Conservation (phyloP, 1,140 invertebrate species). For the Aphelinus atriplicis region DNA sequence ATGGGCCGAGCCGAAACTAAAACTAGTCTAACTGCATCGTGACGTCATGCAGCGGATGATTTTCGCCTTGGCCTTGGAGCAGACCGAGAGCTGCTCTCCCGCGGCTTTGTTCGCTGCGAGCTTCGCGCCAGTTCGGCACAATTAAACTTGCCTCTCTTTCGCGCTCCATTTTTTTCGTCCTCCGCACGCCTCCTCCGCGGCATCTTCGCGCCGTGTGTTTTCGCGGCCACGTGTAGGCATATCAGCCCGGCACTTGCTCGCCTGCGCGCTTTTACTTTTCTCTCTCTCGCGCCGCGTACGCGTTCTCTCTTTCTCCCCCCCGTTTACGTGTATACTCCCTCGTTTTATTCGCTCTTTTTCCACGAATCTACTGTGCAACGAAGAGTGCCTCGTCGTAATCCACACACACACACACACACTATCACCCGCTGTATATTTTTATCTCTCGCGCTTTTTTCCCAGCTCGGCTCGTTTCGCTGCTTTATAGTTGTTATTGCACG, state of each 20-base stretch:
- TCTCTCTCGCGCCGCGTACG: slow-evolving; percentile 25
- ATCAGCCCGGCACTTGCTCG: neutral
- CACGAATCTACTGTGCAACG: slow-evolving; percentile 10
- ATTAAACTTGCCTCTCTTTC: slow-evolving; percentile 52
- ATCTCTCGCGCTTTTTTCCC: neutral
- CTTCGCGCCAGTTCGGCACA: slow-evolving; percentile 46
- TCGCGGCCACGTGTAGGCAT: neutral
- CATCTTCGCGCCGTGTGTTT: slow-evolving; percentile 9
- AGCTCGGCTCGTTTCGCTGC: no score
- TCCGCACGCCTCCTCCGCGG: neutral
- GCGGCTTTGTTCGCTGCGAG: slow-evolving; percentile 51
- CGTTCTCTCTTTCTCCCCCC: neutral
- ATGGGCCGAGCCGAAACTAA: slow-evolving; percentile 56
- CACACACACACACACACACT: neutral
- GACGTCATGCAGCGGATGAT: slow-evolving; percentile 62
- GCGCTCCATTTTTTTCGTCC: slow-evolving; percentile 26
- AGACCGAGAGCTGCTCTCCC: slow-evolving; percentile 47
- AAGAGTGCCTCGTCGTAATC: neutral
- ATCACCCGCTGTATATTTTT: slow-evolving; percentile 2
- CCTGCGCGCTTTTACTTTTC: neutral
- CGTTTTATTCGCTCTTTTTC: slow-evolving; percentile 35
- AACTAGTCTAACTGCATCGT: slow-evolving; percentile 66
- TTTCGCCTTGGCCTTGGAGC: slow-evolving; percentile 62
- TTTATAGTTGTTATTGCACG: no score
- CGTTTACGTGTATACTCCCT: neutral